A percentile compares a stretch with the other conserved stretches of the same genome.
Evolutionary conservation across 1,140 invertebrate species (phyloP).

Genomic region (Aphidius gifuensis): DNA sequence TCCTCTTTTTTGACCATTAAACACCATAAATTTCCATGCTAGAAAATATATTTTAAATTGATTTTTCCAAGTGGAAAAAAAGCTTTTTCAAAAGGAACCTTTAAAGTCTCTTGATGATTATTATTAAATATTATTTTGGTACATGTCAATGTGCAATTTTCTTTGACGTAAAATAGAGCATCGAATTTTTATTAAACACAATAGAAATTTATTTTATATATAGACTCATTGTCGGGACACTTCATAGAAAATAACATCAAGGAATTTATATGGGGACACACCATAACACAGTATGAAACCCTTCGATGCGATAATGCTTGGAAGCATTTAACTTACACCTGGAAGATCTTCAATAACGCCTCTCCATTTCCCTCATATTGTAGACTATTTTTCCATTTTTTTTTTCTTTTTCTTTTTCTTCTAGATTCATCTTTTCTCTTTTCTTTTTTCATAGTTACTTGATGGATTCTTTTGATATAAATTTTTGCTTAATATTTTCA

Average conservation of each 20-base stretch:
- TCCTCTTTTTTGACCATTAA: too few relatives aligned
- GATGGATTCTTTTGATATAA: constrained; percentile 8
- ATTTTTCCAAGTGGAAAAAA: too few relatives aligned
- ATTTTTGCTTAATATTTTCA: background rate
- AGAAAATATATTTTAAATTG: too few relatives aligned
- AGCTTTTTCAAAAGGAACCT: too few relatives aligned
- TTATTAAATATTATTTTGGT: background rate
- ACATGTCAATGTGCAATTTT: too few relatives aligned
- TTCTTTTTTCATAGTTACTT: background rate
- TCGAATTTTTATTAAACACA: too few relatives aligned
- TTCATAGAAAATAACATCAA: background rate
- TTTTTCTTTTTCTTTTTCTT: background rate
- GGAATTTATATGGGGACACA: constrained; percentile 19
- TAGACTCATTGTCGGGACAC: background rate
- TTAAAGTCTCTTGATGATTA: too few relatives aligned
- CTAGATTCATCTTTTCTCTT: background rate
- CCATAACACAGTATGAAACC: constrained; percentile 18
- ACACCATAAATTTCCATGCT: too few relatives aligned
- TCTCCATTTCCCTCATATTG: background rate
- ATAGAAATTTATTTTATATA: background rate
- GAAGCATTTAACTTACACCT: constrained; percentile 42
- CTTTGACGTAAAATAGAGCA: too few relatives aligned
- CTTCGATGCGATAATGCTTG: background rate
- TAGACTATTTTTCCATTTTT: background rate
- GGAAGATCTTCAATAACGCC: constrained; percentile 40